Evolutionary conservation across 2,113 vertebrate species (phyloP).

Genomic region (Melierax canorus): DNA sequence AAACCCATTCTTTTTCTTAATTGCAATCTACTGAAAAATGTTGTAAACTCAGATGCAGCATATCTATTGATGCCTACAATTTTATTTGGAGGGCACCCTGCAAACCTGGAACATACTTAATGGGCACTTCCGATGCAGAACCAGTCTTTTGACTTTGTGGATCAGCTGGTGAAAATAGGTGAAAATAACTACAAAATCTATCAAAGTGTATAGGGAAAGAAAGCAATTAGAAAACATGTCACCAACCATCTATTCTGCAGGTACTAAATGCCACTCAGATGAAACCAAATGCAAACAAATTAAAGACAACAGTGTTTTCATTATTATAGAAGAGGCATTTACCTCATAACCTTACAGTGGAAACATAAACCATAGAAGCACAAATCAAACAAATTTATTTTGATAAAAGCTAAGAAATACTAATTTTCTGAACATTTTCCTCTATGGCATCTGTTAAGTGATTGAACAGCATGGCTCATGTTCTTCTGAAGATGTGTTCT

Average conservation of each 20-base stretch:
- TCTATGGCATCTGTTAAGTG: background rate
- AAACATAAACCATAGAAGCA: background rate
- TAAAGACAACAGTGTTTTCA: background rate
- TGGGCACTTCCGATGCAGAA: background rate
- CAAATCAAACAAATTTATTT: background rate
- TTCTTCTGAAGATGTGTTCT: background rate
- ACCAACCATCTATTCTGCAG: background rate
- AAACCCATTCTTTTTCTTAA: background rate
- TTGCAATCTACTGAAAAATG: background rate
- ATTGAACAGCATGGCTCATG: accelerated
- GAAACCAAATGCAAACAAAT: background rate
- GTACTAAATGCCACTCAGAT: background rate
- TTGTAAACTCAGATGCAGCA: background rate
- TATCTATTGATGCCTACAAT: background rate
- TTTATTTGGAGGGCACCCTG: background rate
- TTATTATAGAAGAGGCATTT: background rate
- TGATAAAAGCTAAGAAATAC: background rate
- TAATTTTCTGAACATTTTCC: background rate
- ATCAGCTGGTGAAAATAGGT: background rate
- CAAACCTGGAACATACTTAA: background rate
- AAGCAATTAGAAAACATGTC: background rate
- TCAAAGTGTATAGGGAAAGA: background rate
- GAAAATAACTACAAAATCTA: background rate
- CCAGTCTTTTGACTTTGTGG: background rate
- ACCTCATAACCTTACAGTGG: background rate